A percentile compares a stretch with the other conserved stretches of the same genome.
Evolutionary conservation across 2,888 invertebrate species (phyloP).

Genomic region (Lymantria dispar): DNA sequence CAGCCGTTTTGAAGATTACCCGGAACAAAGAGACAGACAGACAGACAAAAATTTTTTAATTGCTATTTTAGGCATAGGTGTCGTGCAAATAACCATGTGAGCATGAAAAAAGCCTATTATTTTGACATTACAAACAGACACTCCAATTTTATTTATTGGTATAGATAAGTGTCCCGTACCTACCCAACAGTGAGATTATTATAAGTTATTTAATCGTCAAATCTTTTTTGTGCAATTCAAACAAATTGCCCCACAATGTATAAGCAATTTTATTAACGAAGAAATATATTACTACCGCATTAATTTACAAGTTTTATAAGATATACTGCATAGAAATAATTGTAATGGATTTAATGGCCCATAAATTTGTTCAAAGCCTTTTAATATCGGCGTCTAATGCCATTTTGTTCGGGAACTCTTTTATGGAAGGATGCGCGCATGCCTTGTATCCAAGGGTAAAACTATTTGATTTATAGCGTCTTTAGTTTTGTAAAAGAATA

Average conservation of each 20-base stretch:
- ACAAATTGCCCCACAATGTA: conserved; percentile 49
- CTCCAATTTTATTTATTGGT: too few species aligned
- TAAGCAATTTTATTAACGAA: conserved; percentile 54
- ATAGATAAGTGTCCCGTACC: too few species aligned
- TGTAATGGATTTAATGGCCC: conserved; percentile 62
- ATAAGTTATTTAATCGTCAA: too few species aligned
- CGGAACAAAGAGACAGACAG: too few species aligned
- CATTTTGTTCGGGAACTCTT: conserved; percentile 45
- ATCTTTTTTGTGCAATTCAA: conserved; percentile 17
- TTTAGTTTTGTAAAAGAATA: conserved; percentile 34
- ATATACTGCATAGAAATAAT: conserved; percentile 50
- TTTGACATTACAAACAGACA: too few species aligned
- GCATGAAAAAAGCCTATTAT: too few species aligned
- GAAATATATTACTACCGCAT: conserved; percentile 45
- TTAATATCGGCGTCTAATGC: conserved; percentile 47
- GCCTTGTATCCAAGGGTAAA: conserved; percentile 28
- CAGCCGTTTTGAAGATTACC: too few species aligned
- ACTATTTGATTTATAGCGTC: conserved; percentile 43
- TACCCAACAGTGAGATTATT: not conserved
- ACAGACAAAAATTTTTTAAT: too few species aligned
- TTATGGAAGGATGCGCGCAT: conserved; percentile 52
- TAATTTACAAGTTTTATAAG: conserved; percentile 22
- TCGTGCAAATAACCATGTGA: too few species aligned
- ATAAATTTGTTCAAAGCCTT: conserved; percentile 66
- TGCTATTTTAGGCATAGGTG: too few species aligned